Conservation (phyloP, 2,113 vertebrate genomes). For the Muscicapa adusta region DNA sequence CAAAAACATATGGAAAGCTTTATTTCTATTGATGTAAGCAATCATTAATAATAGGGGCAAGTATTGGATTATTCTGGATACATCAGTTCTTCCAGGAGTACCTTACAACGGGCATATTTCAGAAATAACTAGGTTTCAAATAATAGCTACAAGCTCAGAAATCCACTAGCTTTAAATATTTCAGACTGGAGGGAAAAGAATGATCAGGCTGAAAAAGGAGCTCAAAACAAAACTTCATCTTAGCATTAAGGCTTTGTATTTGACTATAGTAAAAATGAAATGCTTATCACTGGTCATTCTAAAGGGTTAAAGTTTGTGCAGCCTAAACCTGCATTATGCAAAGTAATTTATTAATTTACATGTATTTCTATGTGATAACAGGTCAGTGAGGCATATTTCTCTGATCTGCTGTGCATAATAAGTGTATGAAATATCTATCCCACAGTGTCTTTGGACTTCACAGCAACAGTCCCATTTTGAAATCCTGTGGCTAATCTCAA, state of each 20-base stretch:
- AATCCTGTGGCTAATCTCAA: constrained; percentile 62
- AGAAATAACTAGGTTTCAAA: background rate
- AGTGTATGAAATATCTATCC: background rate
- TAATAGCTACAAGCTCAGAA: background rate
- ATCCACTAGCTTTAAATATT: background rate
- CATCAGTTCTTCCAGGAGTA: background rate
- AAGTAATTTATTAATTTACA: constrained; percentile 12
- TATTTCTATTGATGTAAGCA: background rate
- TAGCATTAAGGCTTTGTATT: background rate
- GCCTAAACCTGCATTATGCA: background rate
- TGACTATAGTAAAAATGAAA: background rate
- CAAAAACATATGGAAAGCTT: background rate
- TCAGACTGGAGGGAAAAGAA: background rate
- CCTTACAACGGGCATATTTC: background rate
- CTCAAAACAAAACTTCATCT: background rate
- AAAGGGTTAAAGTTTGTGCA: background rate
- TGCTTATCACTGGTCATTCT: background rate
- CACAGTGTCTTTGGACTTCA: background rate
- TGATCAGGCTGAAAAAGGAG: background rate
- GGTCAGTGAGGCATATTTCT: constrained; percentile 28
- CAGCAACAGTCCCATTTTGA: constrained; percentile 29
- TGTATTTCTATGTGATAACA: background rate
- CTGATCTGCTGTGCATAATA: constrained; percentile 9
- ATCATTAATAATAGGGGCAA: background rate
- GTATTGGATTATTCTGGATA: background rate